Conservation (phyloP, 2,797 vertebrate genomes). For the Balearica regulorum region DNA sequence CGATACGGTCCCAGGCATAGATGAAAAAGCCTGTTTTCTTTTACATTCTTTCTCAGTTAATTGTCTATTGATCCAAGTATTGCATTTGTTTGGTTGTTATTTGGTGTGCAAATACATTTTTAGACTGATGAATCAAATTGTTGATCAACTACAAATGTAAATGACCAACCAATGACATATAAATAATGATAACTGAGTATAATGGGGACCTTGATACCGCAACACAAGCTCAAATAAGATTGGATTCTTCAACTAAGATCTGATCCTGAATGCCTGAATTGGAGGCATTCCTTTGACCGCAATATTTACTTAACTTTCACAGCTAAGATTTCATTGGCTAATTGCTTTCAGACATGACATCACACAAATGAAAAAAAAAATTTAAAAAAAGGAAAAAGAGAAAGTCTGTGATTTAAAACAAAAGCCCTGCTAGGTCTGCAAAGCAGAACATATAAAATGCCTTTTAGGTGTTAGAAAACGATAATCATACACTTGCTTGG, state of each 20-base stretch:
- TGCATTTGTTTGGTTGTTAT: background rate
- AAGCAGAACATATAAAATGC: background rate
- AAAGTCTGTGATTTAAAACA: background rate
- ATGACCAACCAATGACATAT: background rate
- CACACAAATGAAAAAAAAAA: background rate
- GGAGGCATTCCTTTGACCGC: background rate
- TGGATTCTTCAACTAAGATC: background rate
- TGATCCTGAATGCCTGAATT: background rate
- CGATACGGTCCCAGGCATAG: fast-evolving
- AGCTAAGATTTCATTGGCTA: background rate
- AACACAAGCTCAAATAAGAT: background rate
- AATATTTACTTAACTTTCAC: background rate
- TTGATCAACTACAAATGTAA: background rate
- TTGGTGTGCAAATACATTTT: background rate
- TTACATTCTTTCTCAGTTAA: background rate
- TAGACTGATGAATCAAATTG: background rate
- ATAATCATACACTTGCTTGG: background rate
- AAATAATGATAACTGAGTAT: background rate
- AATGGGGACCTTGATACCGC: background rate
- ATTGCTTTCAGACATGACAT: background rate
- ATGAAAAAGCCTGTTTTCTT: background rate
- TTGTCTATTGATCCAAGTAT: background rate
- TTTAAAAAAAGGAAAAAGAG: background rate
- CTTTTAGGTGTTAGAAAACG: background rate
- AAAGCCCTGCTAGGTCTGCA: background rate